phyloP scores from a whole-genome alignment of 2,797 vertebrate species.

The Enteromius viviparus region DNA sequence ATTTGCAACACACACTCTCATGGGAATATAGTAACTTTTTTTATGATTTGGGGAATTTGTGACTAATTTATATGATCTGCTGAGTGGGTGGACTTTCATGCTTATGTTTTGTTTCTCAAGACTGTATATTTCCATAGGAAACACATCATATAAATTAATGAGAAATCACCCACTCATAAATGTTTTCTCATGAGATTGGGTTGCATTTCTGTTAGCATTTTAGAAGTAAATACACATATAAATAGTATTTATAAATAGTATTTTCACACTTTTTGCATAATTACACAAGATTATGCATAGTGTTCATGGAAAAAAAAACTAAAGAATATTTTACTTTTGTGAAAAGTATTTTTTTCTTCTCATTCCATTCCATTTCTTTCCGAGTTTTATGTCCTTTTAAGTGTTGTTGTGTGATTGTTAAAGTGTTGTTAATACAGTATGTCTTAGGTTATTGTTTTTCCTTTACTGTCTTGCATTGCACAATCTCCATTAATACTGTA shows the following conservation, averaged over 20 bases:
- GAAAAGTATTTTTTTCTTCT: background rate
- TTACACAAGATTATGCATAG: background rate
- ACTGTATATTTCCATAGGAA: background rate
- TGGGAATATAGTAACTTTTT: background rate
- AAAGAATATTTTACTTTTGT: background rate
- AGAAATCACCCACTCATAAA: background rate
- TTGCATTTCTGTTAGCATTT: background rate
- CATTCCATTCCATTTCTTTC: background rate
- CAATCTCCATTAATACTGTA: background rate
- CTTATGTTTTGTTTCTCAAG: background rate
- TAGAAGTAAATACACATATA: background rate
- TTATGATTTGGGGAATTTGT: background rate
- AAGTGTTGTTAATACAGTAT: background rate
- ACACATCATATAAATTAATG: background rate
- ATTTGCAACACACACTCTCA: background rate
- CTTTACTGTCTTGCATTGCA: too few relatives aligned
- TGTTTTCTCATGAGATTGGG: background rate
- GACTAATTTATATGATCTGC: background rate
- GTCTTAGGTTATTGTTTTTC: too few relatives aligned
- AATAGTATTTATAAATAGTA: background rate
- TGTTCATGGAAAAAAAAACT: background rate
- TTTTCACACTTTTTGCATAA: background rate
- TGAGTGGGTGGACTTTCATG: background rate
- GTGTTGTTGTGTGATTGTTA: background rate
- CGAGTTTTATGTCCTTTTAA: too few relatives aligned